Conservation (phyloP, 2,113 vertebrate species). For the Onychostoma macrolepis region DNA sequence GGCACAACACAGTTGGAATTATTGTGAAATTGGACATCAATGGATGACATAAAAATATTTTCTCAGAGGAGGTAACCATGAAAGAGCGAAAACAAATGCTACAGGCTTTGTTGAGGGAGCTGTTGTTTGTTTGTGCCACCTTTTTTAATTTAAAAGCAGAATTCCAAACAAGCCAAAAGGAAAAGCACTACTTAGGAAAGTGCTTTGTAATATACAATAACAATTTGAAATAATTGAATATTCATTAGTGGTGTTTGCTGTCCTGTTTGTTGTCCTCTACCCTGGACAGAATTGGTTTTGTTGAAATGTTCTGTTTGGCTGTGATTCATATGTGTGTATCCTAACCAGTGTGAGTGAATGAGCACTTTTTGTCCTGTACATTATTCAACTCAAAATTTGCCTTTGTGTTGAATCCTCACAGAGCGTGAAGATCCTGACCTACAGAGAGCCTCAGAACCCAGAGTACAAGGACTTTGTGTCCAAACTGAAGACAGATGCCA, state of each 20-base stretch:
- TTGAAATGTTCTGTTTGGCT: background rate
- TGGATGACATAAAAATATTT: background rate
- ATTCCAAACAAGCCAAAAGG: background rate
- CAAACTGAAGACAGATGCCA: constrained; percentile 49
- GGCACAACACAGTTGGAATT: background rate
- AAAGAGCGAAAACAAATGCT: background rate
- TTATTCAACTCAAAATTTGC: background rate
- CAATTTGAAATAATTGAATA: background rate
- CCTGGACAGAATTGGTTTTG: background rate
- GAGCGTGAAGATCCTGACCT: constrained; percentile 60
- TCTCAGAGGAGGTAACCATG: background rate
- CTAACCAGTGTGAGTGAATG: background rate
- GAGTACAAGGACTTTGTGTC: constrained; percentile 54
- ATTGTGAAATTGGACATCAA: background rate
- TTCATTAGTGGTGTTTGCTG: background rate
- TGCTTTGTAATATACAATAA: background rate
- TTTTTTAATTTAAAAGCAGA: constrained; percentile 3
- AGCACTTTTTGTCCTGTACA: background rate
- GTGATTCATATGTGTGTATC: background rate
- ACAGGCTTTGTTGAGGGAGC: background rate
- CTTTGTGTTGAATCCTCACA: constrained; percentile 29
- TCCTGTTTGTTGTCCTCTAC: background rate
- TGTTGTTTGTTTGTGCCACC: background rate
- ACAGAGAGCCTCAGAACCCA: constrained; percentile 52
- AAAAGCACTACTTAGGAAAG: background rate